phyloP scores from a whole-genome alignment of 1,140 invertebrate genomes.

The Anastatus disparis region DNA sequence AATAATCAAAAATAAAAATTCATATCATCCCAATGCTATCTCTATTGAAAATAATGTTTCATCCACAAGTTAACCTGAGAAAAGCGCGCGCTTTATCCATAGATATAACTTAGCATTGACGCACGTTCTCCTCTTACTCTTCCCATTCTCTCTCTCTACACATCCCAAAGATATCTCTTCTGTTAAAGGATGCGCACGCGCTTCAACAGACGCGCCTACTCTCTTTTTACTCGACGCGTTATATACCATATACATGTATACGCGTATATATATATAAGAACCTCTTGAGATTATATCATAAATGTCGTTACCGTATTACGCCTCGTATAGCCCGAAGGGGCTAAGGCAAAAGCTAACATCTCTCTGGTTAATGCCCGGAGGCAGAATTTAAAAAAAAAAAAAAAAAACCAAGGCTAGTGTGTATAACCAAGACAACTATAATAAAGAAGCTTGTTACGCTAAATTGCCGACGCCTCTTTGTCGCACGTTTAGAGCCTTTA shows the following conservation, averaged over 20 bases:
- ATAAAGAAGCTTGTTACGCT: constrained; percentile 4
- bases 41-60: no score
- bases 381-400: no score
- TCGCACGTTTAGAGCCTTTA: constrained; percentile 37
- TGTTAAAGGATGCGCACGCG: no score
- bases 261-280: no score
- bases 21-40: no score
- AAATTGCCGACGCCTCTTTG: constrained; percentile 27
- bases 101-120: not conserved
- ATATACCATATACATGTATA: no score
- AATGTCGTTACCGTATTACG: constrained; percentile 61
- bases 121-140: not conserved
- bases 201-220: constrained; percentile 17
- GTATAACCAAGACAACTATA: no score
- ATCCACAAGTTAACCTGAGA: no score
- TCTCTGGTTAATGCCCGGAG: not conserved
- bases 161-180: constrained; percentile 15
- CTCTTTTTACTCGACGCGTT: constrained; percentile 1
- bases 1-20: no score
- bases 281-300: constrained; percentile 63
- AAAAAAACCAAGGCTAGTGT: no score
- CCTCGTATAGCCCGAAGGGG: no score
- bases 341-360: no score
- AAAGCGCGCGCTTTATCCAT: not conserved
- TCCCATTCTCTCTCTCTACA: not conserved